A percentile compares a stretch with the other conserved stretches of the same genome.
These are phyloP conservation scores for Orchesellides sinensis DNA, from an alignment of 2,888 invertebrate species.

Conservation along the genomic window DNA sequence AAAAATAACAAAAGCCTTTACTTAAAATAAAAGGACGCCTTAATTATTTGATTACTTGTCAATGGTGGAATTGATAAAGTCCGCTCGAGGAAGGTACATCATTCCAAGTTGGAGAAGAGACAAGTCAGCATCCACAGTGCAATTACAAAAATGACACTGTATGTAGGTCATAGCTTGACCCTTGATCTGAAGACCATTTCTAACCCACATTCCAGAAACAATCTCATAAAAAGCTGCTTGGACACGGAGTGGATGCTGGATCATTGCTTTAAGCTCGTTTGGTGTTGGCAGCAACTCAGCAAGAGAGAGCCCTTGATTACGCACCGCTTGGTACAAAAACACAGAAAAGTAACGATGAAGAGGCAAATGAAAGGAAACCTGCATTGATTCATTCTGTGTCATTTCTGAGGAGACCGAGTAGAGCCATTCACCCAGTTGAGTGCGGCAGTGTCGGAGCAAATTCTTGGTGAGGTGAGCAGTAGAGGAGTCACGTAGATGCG, in stretches of 20 bases:
- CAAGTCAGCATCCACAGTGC: slow-evolving; percentile 98
- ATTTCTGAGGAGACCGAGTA: slow-evolving; percentile 53
- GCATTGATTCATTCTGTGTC: slow-evolving; percentile 85
- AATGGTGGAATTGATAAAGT: slow-evolving; percentile 90
- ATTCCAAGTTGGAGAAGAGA: slow-evolving; percentile 90
- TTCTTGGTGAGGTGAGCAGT: slow-evolving; percentile 85
- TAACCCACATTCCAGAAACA: slow-evolving; percentile 94
- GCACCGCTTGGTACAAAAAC: slow-evolving; percentile 90
- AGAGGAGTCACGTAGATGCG: slow-evolving; percentile 88
- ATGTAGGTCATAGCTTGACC: slow-evolving; percentile 99
- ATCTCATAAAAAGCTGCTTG: slow-evolving; percentile 98
- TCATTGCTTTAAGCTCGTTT: slow-evolving; percentile 87
- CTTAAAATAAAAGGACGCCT: neutral
- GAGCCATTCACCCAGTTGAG: slow-evolving; percentile 89
- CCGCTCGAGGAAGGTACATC: slow-evolving; percentile 87
- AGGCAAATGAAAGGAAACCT: slow-evolving; percentile 97
- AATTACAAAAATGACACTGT: slow-evolving; percentile 96
- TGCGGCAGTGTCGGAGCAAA: slow-evolving; percentile 86
- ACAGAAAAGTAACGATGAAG: slow-evolving; percentile 95
- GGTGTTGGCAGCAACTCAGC: slow-evolving; percentile 88
- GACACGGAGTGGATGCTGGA: slow-evolving; percentile 86
- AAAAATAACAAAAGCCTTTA: slow-evolving; percentile 4
- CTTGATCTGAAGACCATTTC: slow-evolving; percentile 97
- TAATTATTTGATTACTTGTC: slow-evolving; percentile 82
- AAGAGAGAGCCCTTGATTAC: slow-evolving; percentile 84